Base-by-base conservation (phyloP, 2,113 vertebrate genomes). In the Sylvietta virens region DNA sequence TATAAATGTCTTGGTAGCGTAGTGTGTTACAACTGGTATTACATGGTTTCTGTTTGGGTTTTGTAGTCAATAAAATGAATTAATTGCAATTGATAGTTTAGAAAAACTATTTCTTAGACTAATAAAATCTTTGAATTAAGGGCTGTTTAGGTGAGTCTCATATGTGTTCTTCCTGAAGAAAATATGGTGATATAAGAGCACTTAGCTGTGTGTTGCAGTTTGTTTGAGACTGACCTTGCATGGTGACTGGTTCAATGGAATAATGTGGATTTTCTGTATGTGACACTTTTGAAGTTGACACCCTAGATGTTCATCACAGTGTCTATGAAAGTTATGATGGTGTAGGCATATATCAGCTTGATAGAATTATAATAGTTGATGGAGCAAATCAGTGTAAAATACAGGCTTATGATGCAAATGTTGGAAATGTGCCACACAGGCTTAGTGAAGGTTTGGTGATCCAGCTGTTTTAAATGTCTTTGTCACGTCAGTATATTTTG, bases 361-460 rank as follows among this genome's bases (percentile, higher is more conserved):
- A 13, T 26, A 28, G n/a, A 53, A 58, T 6, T 35, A 15, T 31
- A 37, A 51, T 40, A 44, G 16, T 6, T 76, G 45, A 28, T 48
- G 11, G 39, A 13, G 39, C 3, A 60, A 51, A 61, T 61, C 33
- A 61, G 8, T 37, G 39, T 21, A 31, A 61, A 61, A 19, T 26
- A n/a, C 45, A 35, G 65, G 6, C 12, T 42, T 42, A 19, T 13
- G 11, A 15, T 70, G 6, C 3, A 61, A 44, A 21, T 31, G 13
- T 27, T 62, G 27, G 22, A 37, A 53, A 45, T 53, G 10, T 82
- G 27, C 31, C 10, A 2, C 16, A 31, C 8, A 44, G 13, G 5
- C 27, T 53, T 53, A 53, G 3, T 0, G 0, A 22, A 53, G 5
- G 1, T 53, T 62, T 27, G 47, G 27, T 37, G 33, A 22, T 21